A percentile compares a stretch with the other conserved stretches of the same genome.
Conservation (phyloP, 2,888 invertebrate species). For the Drosophila picticornis region DNA sequence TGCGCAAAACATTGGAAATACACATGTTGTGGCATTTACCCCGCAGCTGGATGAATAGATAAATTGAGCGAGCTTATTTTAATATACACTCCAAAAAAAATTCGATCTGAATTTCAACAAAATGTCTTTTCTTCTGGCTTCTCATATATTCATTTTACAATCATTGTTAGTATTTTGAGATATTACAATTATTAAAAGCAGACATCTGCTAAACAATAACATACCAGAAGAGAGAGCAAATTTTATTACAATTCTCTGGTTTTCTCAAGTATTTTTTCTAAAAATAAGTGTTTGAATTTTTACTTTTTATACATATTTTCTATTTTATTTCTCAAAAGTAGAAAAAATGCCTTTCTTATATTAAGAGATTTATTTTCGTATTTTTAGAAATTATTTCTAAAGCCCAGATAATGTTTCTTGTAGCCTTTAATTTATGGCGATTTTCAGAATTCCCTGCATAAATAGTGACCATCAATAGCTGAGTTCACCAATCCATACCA, state of each 20-base stretch:
- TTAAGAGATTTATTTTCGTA: background rate
- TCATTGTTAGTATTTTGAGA: background rate
- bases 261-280: background rate
- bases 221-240: background rate
- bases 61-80: background rate
- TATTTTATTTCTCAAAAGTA: background rate
- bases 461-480: background rate
- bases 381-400: background rate
- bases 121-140: background rate
- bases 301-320: background rate
- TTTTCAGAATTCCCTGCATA: background rate
- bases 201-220: background rate
- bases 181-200: background rate
- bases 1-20: conserved; percentile 6
- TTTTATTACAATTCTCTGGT: background rate
- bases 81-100: background rate
- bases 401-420: background rate
- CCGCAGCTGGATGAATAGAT: background rate
- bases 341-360: background rate
- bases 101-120: background rate
- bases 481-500: background rate
- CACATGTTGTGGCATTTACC: conserved; percentile 10
- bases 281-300: background rate
- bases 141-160: background rate
- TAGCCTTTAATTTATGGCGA: background rate